phyloP scores from a whole-genome alignment of 2,113 vertebrate species.

The Danionella cerebrum region DNA sequence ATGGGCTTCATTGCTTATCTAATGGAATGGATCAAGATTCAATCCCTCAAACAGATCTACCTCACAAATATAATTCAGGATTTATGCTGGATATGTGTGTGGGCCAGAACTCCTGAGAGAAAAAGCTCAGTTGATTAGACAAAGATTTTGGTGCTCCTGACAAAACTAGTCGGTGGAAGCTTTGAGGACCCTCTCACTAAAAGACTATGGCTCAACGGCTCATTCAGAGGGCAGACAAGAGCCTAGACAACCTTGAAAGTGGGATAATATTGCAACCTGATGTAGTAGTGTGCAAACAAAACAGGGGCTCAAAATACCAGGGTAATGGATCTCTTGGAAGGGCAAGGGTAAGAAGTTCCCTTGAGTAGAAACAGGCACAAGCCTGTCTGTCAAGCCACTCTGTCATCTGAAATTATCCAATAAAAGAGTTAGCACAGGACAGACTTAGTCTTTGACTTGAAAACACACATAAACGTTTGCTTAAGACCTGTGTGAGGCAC shows the following conservation, averaged over 20 bases:
- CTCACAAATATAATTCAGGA: conserved; percentile 9
- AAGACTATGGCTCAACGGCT: conserved; percentile 16
- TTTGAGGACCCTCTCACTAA: background rate
- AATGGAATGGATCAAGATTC: conserved; percentile 21
- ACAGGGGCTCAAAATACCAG: background rate
- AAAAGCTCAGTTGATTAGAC: conserved; percentile 14
- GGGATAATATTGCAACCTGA: conserved; percentile 22
- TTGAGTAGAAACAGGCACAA: conserved; percentile 15
- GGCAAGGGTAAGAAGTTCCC: background rate
- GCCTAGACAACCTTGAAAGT: conserved; percentile 11
- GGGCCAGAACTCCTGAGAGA: background rate
- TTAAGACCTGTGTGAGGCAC: conserved; percentile 46
- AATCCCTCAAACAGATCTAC: background rate
- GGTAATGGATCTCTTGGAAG: conserved; percentile 2
- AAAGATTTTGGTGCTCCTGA: background rate
- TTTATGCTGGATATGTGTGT: background rate
- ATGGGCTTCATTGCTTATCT: conserved; percentile 26
- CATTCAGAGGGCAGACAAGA: conserved; percentile 3
- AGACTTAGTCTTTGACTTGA: conserved; percentile 27
- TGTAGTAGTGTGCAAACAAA: conserved; percentile 7
- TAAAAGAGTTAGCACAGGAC: conserved; percentile 20
- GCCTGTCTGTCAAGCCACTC: conserved; percentile 3
- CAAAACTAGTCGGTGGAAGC: background rate
- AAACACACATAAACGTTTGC: conserved; percentile 46
- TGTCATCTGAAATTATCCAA: conserved; percentile 39